Conservation (phyloP, 2,113 vertebrate genomes). For the Pardalotus punctatus region DNA sequence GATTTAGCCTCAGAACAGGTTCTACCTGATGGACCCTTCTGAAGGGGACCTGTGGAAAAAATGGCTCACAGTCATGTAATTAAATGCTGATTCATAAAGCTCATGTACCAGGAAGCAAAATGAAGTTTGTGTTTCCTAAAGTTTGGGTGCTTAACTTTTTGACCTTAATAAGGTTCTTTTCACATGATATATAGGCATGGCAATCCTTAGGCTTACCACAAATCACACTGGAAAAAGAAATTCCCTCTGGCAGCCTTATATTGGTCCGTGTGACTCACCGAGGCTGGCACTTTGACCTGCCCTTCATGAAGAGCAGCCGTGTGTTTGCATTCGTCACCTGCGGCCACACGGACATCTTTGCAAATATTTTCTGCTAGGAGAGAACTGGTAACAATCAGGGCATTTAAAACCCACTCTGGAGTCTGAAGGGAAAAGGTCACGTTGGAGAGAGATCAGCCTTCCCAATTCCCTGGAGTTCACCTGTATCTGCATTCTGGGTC, state of each 20-base stretch:
- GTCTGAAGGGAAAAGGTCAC: neutral
- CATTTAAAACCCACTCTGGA: neutral
- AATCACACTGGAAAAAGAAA: neutral
- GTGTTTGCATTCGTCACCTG: neutral
- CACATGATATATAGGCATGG: neutral
- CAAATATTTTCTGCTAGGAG: neutral
- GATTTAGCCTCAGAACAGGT: neutral
- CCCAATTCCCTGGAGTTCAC: neutral
- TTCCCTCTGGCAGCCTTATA: neutral
- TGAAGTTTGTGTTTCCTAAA: neutral
- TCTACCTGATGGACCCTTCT: neutral
- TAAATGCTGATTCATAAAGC: conserved; percentile 34
- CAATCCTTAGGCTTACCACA: neutral
- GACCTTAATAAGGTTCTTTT: conserved; percentile 40
- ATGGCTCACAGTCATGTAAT: neutral
- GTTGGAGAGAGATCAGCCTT: neutral
- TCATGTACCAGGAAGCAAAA: conserved; percentile 26
- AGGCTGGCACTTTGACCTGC: neutral
- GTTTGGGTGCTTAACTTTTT: conserved; percentile 26
- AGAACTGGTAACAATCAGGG: neutral
- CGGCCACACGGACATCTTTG: neutral
- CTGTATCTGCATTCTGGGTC: neutral
- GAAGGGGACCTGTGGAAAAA: conserved; percentile 20
- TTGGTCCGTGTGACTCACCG: conserved; percentile 6
- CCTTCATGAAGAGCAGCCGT: neutral